Conservation (phyloP, 1,140 invertebrate genomes). For the Littorina saxatilis region DNA sequence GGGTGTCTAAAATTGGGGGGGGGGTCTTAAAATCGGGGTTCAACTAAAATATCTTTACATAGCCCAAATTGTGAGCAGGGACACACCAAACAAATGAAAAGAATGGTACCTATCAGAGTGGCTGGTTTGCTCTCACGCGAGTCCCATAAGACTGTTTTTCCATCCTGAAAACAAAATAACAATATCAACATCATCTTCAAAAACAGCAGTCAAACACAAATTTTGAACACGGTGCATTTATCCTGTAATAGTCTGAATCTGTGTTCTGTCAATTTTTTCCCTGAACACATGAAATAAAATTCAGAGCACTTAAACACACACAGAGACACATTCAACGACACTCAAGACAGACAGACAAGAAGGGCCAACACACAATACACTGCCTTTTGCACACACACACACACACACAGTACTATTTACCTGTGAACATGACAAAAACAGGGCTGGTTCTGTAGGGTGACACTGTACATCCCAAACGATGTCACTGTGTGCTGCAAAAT, state of each 20-base stretch:
- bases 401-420: background rate
- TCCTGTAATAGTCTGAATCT: no score
- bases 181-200: background rate
- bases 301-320: background rate
- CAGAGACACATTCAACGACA: background rate
- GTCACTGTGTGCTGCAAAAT: constrained; percentile 15
- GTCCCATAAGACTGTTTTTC: background rate
- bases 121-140: background rate
- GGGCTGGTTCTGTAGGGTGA: background rate
- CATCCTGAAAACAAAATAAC: background rate
- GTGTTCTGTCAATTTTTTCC: no score
- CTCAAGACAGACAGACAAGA: background rate
- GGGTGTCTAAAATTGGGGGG: no score
- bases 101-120: background rate
- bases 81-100: no score
- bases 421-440: constrained; percentile 17
- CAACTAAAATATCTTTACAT: no score
- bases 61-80: no score
- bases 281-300: background rate
- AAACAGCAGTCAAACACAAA: no score
- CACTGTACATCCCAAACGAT: constrained; percentile 8
- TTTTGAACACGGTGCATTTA: no score
- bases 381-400: no score
- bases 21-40: no score
- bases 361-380: background rate